A percentile compares a stretch with the other conserved stretches of the same genome.
Conservation (phyloP, 1,140 invertebrate species). For the Cardiocondyla obscurior region DNA sequence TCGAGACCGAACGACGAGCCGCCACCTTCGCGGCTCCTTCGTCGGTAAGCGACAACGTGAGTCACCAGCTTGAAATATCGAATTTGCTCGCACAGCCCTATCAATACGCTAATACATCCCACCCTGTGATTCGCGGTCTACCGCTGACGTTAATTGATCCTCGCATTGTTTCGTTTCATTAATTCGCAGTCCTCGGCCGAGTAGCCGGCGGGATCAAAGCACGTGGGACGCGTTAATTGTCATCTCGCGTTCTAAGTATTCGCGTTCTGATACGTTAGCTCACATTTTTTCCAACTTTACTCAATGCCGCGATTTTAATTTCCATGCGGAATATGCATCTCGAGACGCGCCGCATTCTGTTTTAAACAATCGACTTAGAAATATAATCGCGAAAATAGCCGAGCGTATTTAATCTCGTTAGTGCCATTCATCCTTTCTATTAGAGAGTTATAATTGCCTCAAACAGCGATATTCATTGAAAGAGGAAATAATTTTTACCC, state of each 20-base stretch:
- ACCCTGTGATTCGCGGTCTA: neutral
- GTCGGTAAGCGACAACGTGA: constrained; percentile 12
- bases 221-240: neutral
- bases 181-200: neutral
- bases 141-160: neutral
- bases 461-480: neutral
- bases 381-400: neutral
- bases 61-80: neutral
- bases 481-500: constrained; percentile 21
- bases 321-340: neutral
- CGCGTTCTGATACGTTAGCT: neutral
- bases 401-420: constrained; percentile 12
- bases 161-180: neutral
- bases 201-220: neutral
- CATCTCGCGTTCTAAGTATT: neutral
- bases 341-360: neutral
- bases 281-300: neutral
- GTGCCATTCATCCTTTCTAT: constrained; percentile 2
- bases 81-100: neutral
- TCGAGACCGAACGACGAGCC: constrained; percentile 40
- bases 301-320: neutral
- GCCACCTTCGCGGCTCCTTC: constrained; percentile 6
- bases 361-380: neutral
- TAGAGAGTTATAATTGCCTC: constrained; percentile 32
- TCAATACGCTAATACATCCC: neutral